Evolutionary conservation across 2,888 invertebrate genomes (phyloP), one percentile per base, ranked within the genome.

Genomic region (Bugula neritina): DNA sequence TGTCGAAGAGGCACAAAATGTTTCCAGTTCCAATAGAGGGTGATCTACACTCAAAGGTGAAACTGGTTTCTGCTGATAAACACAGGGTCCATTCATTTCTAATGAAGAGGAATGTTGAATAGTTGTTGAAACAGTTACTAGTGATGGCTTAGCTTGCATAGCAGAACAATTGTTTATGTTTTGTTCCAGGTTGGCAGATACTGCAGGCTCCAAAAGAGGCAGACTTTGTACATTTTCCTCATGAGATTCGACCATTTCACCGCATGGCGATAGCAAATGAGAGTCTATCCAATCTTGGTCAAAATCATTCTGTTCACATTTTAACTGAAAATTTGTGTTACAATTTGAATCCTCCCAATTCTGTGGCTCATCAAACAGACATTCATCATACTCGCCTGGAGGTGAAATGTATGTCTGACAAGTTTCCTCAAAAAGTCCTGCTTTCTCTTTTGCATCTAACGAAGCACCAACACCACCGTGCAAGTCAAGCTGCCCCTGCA

Each of bases 261-360:
- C 31, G n/a, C 63, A 63, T 31, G 63, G 31, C 27, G 63, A 63
- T 3, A 63, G 34, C 10, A 63, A 63, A 13, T 27, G 63, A 13
- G 63, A 63, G 27, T 63, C 63, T 2, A 63, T 63, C 63, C 63
- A 63, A 31, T 63, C 63, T 34, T 63, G 63, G 31, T 63, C 63
- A 17, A 63, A 34, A 13, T 27, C 34, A 63, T 27, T 63, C 10
- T 5, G 43, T 43, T 5, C 43, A 63, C 63, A 63, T n/a, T n/a
- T n/a, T n/a, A n/a, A n/a, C n/a, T n/a, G n/a, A n/a, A n/a, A n/a
- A n/a, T n/a, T n/a, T 10, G 63, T 63, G 63, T 63, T 31, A 63
- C 31, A 63, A 10, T 31, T 31, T 29, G 63, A 27, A n/a, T 63
- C 63, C 2, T 63, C 63, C 5, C 63, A 63, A 63, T 10, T 5